Percentiles rank a stretch among this genome's conserved stretches.
These are phyloP conservation scores for Odontomyia ornata DNA, from an alignment of 2,888 invertebrate species.

Conservation along the genomic window DNA sequence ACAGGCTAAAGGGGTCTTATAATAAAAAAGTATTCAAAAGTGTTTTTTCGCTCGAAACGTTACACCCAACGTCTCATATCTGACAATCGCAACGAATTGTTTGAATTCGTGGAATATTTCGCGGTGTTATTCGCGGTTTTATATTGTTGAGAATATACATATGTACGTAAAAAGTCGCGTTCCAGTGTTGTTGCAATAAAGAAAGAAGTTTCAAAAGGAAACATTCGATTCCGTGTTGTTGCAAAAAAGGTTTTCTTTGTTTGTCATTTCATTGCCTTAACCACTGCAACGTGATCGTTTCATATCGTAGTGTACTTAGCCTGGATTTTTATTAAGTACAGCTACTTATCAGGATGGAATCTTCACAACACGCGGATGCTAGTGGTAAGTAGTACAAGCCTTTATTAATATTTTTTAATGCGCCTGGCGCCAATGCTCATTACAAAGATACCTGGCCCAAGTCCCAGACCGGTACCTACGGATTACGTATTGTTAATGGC, in stretches of 20 bases:
- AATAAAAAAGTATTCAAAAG: neutral
- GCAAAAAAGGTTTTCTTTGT: slow-evolving; percentile 31
- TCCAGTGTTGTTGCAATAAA: neutral
- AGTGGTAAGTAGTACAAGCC: slow-evolving; percentile 36
- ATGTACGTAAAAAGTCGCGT: neutral
- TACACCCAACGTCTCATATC: slow-evolving; percentile 16
- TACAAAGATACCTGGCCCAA: neutral
- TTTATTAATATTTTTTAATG: slow-evolving; percentile 26
- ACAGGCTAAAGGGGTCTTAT: neutral
- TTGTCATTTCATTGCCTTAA: neutral
- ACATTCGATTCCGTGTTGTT: neutral
- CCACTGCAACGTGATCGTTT: neutral
- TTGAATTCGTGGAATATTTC: slow-evolving; percentile 33
- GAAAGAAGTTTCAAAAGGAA: neutral
- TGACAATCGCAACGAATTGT: slow-evolving; percentile 20
- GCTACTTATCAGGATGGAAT: slow-evolving; percentile 13
- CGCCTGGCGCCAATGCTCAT: slow-evolving; percentile 29
- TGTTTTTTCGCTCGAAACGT: neutral
- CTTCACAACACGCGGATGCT: neutral
- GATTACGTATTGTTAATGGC: slow-evolving; percentile 21
- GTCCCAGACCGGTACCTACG: neutral
- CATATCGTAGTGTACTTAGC: neutral
- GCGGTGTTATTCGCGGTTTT: slow-evolving; percentile 6
- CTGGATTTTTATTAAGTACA: slow-evolving; percentile 8
- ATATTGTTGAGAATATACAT: neutral